A percentile compares a stretch with the other conserved stretches of the same genome.
Conservation (phyloP, 2,888 invertebrate species). For the Gymnocheta viridis region DNA sequence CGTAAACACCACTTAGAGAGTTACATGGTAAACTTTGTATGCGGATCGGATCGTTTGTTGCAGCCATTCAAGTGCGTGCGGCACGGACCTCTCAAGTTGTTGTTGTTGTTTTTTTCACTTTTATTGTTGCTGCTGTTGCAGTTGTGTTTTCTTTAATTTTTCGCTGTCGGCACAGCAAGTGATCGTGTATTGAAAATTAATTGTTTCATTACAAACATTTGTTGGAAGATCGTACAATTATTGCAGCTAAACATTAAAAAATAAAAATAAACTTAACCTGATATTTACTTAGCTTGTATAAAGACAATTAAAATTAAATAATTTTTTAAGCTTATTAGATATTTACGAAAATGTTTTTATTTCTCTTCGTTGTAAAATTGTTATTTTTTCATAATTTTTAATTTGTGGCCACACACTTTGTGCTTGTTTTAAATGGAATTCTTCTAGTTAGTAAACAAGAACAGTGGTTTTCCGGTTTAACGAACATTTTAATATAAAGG, state of each 20-base stretch:
- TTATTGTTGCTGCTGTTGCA: slow-evolving; percentile 11
- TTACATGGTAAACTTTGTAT: slow-evolving; percentile 41
- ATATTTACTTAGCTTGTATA: slow-evolving; percentile 1
- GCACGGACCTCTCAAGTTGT: slow-evolving; percentile 51
- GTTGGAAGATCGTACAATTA: slow-evolving; percentile 45
- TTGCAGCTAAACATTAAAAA: neutral
- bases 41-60: slow-evolving; percentile 29
- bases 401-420: neutral
- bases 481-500: no score
- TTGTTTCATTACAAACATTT: slow-evolving; percentile 62
- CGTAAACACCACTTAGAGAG: slow-evolving; percentile 20
- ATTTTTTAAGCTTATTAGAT: no score
- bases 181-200: slow-evolving; percentile 69
- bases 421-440: neutral
- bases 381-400: neutral
- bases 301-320: slow-evolving; percentile 10
- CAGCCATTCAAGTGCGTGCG: slow-evolving; percentile 63
- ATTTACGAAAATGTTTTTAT: no score
- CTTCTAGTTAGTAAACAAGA: no score
- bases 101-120: neutral
- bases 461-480: no score
- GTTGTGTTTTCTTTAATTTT: slow-evolving; percentile 31
- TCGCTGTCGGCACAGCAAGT: slow-evolving; percentile 66
- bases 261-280: neutral
- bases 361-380: neutral